Evolutionary conservation across 2,113 vertebrate species (phyloP), one percentile per base, ranked within the genome.

Genomic region (Aplodontia rufa): DNA sequence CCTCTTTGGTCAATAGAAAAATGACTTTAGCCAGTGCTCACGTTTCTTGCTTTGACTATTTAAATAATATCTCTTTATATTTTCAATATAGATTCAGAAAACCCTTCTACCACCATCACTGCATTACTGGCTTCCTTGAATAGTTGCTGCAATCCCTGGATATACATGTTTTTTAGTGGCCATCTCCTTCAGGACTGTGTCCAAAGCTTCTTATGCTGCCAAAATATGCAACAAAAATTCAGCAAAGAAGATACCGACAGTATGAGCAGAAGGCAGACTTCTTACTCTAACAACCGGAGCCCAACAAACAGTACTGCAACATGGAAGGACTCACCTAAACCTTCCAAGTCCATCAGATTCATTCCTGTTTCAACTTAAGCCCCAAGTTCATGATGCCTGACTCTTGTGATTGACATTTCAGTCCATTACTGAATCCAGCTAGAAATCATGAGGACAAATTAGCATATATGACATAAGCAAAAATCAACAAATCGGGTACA

Each of bases 91-190:
- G 99, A 99, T 90, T 99, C 99, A 0, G 99, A 99, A 96, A 99
- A 99, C 98, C 99, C 99, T 2, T 98, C 98, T 0, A 98, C 99
- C 71, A 99, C 99, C 12, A 99, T 99, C 92, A 99, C 99, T 0
- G 99, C 99, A 2, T 98, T 99, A 90, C 97, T 99, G 87, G 99
- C 99, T 96, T 99, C 99, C 82, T 98, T 99, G 96, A 99, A 99
- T 97, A 99, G 99, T 89, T 99, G 99, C 98, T 99, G 99, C 91
- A 99, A 99, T 97, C 99, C 99, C 0, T 99, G 99, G 99, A 99
- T 99, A 97, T 99, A 99, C 98, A 99, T 99, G 99, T 99, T 99
- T 97, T 99, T 99, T 97, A 99, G 99, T 0, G 99, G 99, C 6
- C 99, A 99, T 86, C 99, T 99, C 86, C 98, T 99, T 62, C 99